A percentile compares a stretch with the other conserved stretches of the same genome.
These are phyloP conservation scores for Lipophrys pholis DNA, from an alignment of 2,113 vertebrate genomes.

Conservation along the genomic window DNA sequence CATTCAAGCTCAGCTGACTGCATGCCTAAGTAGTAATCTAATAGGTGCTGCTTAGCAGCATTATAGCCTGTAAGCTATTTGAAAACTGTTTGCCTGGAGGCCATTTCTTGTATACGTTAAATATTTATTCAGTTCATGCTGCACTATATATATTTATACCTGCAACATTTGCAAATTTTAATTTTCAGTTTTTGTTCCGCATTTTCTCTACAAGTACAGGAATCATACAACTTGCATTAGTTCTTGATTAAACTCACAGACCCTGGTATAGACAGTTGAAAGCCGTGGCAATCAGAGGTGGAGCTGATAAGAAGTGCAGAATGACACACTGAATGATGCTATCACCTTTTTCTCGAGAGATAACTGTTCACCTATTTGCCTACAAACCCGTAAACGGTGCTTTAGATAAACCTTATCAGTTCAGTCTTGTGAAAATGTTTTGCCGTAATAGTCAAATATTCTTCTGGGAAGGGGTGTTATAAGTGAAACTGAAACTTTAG, in stretches of 20 bases:
- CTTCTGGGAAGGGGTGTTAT: too few relatives aligned
- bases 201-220: not conserved
- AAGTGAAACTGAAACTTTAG: too few relatives aligned
- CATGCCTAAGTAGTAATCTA: slow-evolving; percentile 29
- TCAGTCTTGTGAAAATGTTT: not conserved
- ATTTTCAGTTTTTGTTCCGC: too few relatives aligned
- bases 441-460: not conserved
- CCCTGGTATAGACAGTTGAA: not conserved
- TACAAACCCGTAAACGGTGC: slow-evolving; percentile 15
- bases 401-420: not conserved
- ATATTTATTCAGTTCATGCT: not conserved
- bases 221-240: slow-evolving; percentile 23
- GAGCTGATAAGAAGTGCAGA: slow-evolving; percentile 51
- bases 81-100: slow-evolving; percentile 4
- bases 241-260: not conserved
- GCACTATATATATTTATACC: not conserved
- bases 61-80: not conserved
- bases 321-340: slow-evolving; percentile 42
- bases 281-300: not conserved
- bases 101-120: not conserved
- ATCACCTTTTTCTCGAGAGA: slow-evolving; percentile 9
- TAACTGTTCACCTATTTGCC: slow-evolving; percentile 40
- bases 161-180: too few relatives aligned
- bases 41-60: slow-evolving; percentile 31
- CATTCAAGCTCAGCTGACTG: slow-evolving; percentile 29